Evolutionary conservation across 2,888 invertebrate genomes (phyloP).

Genomic region (Lydus trimaculatus): DNA sequence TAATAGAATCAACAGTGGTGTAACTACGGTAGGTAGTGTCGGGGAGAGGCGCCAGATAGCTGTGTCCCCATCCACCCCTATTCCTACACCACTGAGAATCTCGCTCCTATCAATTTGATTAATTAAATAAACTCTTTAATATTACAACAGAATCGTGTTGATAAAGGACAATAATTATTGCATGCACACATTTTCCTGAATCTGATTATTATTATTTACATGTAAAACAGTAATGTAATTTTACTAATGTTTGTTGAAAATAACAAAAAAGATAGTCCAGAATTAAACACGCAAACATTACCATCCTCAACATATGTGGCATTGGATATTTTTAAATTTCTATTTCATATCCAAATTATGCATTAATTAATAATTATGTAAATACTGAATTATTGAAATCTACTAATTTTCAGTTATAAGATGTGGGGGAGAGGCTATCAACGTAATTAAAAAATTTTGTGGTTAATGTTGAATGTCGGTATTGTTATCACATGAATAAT

Average conservation of each 20-base stretch:
- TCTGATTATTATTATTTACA: conserved; percentile 19
- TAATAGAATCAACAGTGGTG: not conserved
- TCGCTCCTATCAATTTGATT: not conserved
- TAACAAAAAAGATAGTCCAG: not conserved
- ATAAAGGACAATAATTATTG: not conserved
- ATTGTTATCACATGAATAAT: not conserved
- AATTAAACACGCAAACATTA: not conserved
- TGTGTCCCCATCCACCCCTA: too few relatives aligned
- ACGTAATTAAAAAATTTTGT: not conserved
- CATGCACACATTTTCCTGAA: not conserved
- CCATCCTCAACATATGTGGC: not conserved
- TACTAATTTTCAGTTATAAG: too few relatives aligned
- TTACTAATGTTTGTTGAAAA: conserved; percentile 20
- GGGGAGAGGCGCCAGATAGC: too few relatives aligned
- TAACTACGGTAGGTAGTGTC: too few relatives aligned
- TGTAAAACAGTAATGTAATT: conserved; percentile 12
- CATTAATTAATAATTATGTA: too few relatives aligned
- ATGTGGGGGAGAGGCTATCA: too few relatives aligned
- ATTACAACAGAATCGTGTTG: not conserved
- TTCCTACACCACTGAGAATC: too few relatives aligned
- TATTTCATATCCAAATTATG: not conserved
- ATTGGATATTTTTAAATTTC: not conserved
- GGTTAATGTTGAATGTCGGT: not conserved
- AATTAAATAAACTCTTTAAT: conserved; percentile 1
- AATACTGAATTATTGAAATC: not conserved